Base-by-base conservation (phyloP, 2,113 vertebrate genomes). In the Oostethus manadensis region DNA sequence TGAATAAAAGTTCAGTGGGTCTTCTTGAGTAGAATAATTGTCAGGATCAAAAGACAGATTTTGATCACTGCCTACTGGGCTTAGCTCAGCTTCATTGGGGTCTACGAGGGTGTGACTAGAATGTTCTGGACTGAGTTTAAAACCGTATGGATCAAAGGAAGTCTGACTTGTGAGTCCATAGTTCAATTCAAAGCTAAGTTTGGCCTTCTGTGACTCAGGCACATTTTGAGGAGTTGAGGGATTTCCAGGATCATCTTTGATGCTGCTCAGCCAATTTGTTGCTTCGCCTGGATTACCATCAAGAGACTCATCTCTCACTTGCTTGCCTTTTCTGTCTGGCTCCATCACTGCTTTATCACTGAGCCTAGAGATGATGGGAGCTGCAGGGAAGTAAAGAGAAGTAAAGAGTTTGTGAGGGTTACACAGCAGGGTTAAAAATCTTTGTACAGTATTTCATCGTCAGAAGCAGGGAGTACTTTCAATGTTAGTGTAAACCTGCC, bases 121-220 rank as follows among this genome's bases (percentile, higher is more conserved):
- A 74, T 87, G 84, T 47, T 87, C 87, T 46, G 87, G 87, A 61
- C 85, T 87, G n/a, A 88, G 82, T 71, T 88, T 88, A n/a, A 88
- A 88, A 10, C 87, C 87, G 3, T 88, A 88, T 11, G 85, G 85
- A 54, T 88, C 86, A 35, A 78, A 88, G 51, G 76, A 88, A 58
- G 85, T 76, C 61, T 82, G 83, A 60, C 72, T 71, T 14, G 46
- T 58, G 10, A 58, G 35, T 62, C 79, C 74, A 53, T 77, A 87
- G 72, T 56, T 75, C 21, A 86, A 15, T 8, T 85, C 83, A 64
- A 78, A 82, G 61, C 64, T 70, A 6, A 72, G 29, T 9, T 81
- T 60, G 15, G 63, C 64, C 22, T 76, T 55, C 35, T 72, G 60
- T 1, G 55, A 76, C 33, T 73, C 72, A 0, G 65, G 40, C 18